Evolutionary conservation across 2,888 invertebrate genomes (phyloP), one percentile per base, ranked within the genome.

Genomic region (Yponomeuta evonymella): DNA sequence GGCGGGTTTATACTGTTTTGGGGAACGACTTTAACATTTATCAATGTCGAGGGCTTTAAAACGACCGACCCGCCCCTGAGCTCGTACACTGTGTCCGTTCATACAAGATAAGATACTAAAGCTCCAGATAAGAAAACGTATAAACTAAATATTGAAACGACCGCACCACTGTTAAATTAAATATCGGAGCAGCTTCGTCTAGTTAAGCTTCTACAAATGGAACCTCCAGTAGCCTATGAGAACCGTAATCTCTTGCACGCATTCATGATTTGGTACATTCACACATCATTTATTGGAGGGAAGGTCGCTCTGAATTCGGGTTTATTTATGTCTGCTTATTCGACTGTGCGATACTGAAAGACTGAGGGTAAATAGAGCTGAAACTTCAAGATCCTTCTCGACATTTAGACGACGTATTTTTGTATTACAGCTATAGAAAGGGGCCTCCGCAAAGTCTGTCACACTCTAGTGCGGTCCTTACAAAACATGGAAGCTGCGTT

Each of bases 1-100:
- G 77, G 78, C 75, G 77, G 78, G 77, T 81, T 81, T 79, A 83
- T 80, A 81, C 79, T 81, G 82, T n/a, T 29, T 23, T 33, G 77
- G 78, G 83, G 81, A 86, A 86, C 48, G 48, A 85, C 88, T 89
- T 85, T 85, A 86, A 85, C 88, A 90, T 90, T 90, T 85, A 88
- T 90, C 89, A 88, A 79, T 86, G 90, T 89, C 90, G 78, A 58
- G 51, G 77, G 81, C 74, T 84, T 81, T 78, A 82, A 81, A 81
- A 81, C 80, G 80, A 79, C 79, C 77, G 76, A 77, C 79, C 80
- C 81, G 78, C 80, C 82, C 80, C 64, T 8, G 51, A 15, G 51
- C 15, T 12, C 12, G 51, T 58, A 58, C 51, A 58, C 6, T 43
- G 43, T 43, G 43, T 43, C 43, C 43, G 43, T 5, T 43, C 43